Evolutionary conservation across 1,140 invertebrate genomes (phyloP).

Genomic region (Drosophila busckii): DNA sequence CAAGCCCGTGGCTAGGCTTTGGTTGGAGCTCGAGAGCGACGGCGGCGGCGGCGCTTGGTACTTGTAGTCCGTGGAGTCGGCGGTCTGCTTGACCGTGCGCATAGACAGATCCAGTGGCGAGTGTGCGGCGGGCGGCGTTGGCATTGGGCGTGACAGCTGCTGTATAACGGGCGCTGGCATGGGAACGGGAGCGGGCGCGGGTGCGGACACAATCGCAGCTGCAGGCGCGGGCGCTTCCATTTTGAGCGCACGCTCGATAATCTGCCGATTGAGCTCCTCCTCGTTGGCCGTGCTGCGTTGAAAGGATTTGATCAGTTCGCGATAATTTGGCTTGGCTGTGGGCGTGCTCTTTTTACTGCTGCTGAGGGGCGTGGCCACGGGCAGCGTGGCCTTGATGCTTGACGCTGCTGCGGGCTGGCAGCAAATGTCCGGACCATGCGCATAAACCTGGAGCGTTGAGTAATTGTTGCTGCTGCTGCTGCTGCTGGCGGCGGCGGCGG

Average conservation of each 20-base stretch:
- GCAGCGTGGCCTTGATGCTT: conserved; percentile 5
- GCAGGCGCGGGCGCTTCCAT: conserved; percentile 39
- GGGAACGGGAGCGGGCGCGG: not conserved
- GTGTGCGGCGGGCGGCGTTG: conserved; percentile 63
- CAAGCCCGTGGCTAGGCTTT: conserved; percentile 56
- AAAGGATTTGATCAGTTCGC: conserved; percentile 65
- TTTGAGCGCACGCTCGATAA: conserved; percentile 73
- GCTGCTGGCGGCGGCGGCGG: conserved; percentile 5
- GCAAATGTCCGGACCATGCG: conserved; percentile 61
- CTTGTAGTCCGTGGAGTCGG: conserved; percentile 89
- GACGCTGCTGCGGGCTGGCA: conserved; percentile 25
- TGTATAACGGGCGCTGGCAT: conserved; percentile 14
- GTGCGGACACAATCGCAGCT: not conserved
- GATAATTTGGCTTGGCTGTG: conserved; percentile 60
- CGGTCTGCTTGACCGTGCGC: conserved; percentile 90
- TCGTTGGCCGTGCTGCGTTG: conserved; percentile 64
- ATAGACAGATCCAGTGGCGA: conserved; percentile 91
- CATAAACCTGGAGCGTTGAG: conserved; percentile 56
- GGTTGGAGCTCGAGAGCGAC: conserved; percentile 32
- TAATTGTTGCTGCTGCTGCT: conserved; percentile 33
- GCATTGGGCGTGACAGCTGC: conserved; percentile 46
- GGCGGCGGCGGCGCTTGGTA: conserved; percentile 77
- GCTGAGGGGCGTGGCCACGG: not conserved
- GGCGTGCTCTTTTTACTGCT: conserved; percentile 29
- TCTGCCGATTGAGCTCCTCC: conserved; percentile 69